Evolutionary conservation across 2,888 invertebrate species (phyloP).

Genomic region (Melanostoma mellinum): DNA sequence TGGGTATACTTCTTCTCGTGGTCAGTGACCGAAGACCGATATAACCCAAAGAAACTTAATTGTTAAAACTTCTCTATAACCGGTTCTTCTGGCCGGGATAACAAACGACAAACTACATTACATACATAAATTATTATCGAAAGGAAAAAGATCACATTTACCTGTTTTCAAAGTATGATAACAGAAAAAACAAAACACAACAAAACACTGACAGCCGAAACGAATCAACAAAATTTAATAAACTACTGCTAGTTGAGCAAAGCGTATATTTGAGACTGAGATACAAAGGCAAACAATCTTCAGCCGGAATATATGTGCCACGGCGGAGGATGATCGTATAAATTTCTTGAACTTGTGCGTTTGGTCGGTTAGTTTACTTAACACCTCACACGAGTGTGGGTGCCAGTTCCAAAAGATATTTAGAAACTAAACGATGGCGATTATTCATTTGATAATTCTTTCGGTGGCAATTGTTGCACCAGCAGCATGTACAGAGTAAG

Average conservation of each 20-base stretch:
- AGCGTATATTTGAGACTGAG: conserved; percentile 23
- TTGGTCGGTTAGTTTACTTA: conserved; percentile 64
- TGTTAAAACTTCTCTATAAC: conserved; percentile 10
- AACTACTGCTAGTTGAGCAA: conserved; percentile 5
- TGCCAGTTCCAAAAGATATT: conserved; percentile 40
- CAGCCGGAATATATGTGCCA: conserved; percentile 48
- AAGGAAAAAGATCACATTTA: conserved; percentile 6
- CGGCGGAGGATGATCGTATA: conserved; percentile 53
- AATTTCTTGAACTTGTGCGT: conserved; percentile 69
- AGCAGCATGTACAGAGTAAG: conserved; percentile 58
- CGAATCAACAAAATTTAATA: conserved; percentile 4
- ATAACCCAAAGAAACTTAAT: conserved; percentile 4
- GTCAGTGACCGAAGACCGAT: conserved; percentile 56
- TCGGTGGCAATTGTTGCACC: conserved; percentile 48
- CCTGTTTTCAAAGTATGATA: conserved; percentile 3
- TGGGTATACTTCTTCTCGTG: conserved; percentile 18
- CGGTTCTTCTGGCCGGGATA: conserved; percentile 18
- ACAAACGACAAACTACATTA: conserved; percentile 3
- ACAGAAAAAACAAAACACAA: conserved; percentile 1
- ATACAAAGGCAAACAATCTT: background rate
- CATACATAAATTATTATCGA: conserved; percentile 13
- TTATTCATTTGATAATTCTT: conserved; percentile 35
- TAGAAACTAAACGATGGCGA: conserved; percentile 30
- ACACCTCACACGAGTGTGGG: conserved; percentile 66
- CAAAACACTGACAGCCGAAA: background rate